phyloP scores from a whole-genome alignment of 2,113 vertebrate species.

The Pangasianodon gigas region DNA sequence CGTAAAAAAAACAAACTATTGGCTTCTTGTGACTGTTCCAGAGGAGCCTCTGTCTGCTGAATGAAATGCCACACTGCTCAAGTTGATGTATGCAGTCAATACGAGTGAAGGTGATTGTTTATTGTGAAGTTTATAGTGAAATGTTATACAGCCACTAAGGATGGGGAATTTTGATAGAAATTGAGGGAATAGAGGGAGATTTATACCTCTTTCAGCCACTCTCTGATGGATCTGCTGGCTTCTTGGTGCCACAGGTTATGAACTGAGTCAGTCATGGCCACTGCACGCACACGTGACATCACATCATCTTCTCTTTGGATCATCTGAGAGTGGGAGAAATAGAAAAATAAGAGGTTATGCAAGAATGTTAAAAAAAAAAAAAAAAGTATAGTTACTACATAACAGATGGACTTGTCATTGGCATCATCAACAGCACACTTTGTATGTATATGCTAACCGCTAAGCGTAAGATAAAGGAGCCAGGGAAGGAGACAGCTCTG shows the following conservation, averaged over 20 bases:
- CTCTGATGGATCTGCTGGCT: conserved; percentile 87
- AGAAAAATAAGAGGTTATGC: not conserved
- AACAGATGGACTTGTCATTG: conserved; percentile 26
- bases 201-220: conserved; percentile 96
- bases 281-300: conserved; percentile 89
- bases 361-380: conserved; percentile 15
- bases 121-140: not conserved
- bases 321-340: conserved; percentile 76
- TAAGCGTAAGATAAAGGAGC: conserved; percentile 67
- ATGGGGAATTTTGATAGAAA: conserved; percentile 1
- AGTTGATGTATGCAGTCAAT: conserved; percentile 28
- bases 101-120: conserved; percentile 15
- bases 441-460: conserved; percentile 37
- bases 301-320: conserved; percentile 92
- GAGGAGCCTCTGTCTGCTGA: conserved; percentile 15
- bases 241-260: conserved; percentile 98
- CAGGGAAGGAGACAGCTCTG: conserved; percentile 61
- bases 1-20: conserved; percentile 55
- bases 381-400: not conserved
- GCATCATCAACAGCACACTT: conserved; percentile 60
- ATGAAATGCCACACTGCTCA: conserved; percentile 49
- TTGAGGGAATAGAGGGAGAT: not conserved
- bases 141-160: not conserved
- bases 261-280: conserved; percentile 94
- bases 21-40: conserved; percentile 58